Evolutionary conservation across 2,113 vertebrate species (phyloP), one percentile per base, ranked within the genome.

Genomic region (Heterochromis multidens): DNA sequence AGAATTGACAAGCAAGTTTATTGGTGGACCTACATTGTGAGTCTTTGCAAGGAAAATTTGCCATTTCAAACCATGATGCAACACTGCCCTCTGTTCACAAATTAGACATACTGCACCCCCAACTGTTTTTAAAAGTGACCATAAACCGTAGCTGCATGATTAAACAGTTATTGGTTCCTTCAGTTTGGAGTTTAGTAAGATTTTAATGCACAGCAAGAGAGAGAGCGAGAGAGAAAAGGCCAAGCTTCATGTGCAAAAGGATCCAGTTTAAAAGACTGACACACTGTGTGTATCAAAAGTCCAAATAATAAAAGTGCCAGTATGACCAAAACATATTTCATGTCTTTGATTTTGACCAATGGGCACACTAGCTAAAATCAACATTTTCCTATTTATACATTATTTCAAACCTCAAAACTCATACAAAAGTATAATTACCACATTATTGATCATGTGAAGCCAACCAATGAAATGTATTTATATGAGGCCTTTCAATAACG

Each of bases 1-100:
- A 54, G 49, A 8, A 35, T 17, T 2, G 16, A 7, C 21, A 27
- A 17, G 10, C 25, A 72, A 52, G 9, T 21, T 49, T 31, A 72
- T 21, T 72, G 67, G 29, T 72, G 46, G 19, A 29, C 25, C 67
- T 72, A 21, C 25, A 72, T 17, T 72, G 25, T 31, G 43, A 72
- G 25, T 21, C 67, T 72, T 52, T 49, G 43, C 0, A 72, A 52
- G 21, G 25, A 72, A 72, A 52, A 29, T 21, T 10, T 74, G 11
- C 5, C 33, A 31, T 49, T 74, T 56, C 5, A 80, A 84, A 67
- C 52, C 54, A 25, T 83, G 27, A 33, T 82, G 29, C 58, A 43
- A 87, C 60, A 92, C 79, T 85, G 92, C 91, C 90, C 88, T 62
- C 93, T 91, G 56, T 23, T 52, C 49, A 31, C 6, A 77, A 8